Base-by-base conservation (phyloP, 1,140 invertebrate species). In the Homarus americanus region DNA sequence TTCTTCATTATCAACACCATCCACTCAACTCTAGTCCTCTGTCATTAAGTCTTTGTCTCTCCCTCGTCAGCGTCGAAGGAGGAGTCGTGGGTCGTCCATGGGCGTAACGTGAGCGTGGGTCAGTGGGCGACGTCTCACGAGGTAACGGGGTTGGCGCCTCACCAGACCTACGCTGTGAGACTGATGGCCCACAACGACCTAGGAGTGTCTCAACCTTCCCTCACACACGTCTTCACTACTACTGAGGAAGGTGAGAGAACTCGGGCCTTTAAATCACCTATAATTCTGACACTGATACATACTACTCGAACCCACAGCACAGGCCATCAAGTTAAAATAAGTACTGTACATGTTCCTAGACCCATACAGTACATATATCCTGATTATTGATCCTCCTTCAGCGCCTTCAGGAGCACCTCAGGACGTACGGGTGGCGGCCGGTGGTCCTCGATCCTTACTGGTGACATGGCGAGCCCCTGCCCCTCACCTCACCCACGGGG, bases 171-270 rank as follows among this genome's bases (percentile, higher is more conserved):
- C 88, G 93, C 94, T 38, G 91, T 95, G 12, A 93, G 94, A 72
- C 92, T 95, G 0, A 93, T 94, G 69, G 95, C 95, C 2, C 94
- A 94, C 63, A 95, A 95, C 91, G 93, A 94, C 12, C 94, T 95
- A 0, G 95, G 95, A 15, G 87, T 93, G 28, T 94, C 95, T n/a
- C 91, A 93, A 66, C 94, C 95, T 0, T 94, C 94, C 28, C 92
- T 93, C 3, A 92, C 93, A 5, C 93, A 95, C 10, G 92, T 85
- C 10, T 94, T 95, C 73, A 93, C 89, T 17, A 95, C 95, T 28
- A 93, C 93, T n/a, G 95, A 95, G 93, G 95, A 95, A 94, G 94
- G 94, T 94, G 85, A 92, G 91, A 82, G 44, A 10, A 7, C 44
- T 15, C 44, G 44, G 44, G 12, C 24, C 53, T 63, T 63, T 24